These are phyloP conservation scores for Drosophila ochracea DNA, from an alignment of 2,888 invertebrate species.

Conservation along the genomic window DNA sequence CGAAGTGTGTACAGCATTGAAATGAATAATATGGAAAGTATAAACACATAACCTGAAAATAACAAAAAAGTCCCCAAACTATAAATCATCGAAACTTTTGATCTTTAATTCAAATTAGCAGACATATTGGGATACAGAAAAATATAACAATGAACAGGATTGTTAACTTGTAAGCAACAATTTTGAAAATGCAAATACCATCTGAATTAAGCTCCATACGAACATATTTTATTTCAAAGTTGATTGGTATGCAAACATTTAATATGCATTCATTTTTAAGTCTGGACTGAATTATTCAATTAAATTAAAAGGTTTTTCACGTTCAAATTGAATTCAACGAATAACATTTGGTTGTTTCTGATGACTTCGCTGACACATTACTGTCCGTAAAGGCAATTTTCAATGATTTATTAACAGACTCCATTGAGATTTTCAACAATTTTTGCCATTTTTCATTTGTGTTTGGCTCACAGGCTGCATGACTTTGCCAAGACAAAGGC, in stretches of 20 bases:
- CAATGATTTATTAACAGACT: conserved; percentile 53
- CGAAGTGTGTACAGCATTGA: conserved; percentile 17
- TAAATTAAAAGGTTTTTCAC: conserved; percentile 7
- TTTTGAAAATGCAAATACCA: neutral
- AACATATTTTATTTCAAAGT: neutral
- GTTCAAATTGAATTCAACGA: conserved; percentile 18
- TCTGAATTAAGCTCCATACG: neutral
- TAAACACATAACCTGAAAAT: conserved; percentile 22
- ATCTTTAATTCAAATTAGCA: conserved; percentile 31
- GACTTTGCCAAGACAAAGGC: conserved; percentile 36
- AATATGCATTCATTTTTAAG: neutral
- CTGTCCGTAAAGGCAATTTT: conserved; percentile 31
- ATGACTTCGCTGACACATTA: conserved; percentile 49
- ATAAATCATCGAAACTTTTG: conserved; percentile 33
- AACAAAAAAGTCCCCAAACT: conserved; percentile 6
- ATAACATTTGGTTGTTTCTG: conserved; percentile 18
- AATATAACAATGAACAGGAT: neutral
- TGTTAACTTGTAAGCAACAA: neutral
- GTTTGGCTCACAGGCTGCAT: conserved; percentile 33
- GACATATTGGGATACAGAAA: neutral
- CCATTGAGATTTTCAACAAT: conserved; percentile 47
- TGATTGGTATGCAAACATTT: neutral
- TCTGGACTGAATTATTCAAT: conserved; percentile 3
- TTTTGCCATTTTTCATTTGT: conserved; percentile 48
- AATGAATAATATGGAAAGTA: conserved; percentile 29